phyloP scores from a whole-genome alignment of 2,888 invertebrate genomes.

The Cheilosia soror region DNA sequence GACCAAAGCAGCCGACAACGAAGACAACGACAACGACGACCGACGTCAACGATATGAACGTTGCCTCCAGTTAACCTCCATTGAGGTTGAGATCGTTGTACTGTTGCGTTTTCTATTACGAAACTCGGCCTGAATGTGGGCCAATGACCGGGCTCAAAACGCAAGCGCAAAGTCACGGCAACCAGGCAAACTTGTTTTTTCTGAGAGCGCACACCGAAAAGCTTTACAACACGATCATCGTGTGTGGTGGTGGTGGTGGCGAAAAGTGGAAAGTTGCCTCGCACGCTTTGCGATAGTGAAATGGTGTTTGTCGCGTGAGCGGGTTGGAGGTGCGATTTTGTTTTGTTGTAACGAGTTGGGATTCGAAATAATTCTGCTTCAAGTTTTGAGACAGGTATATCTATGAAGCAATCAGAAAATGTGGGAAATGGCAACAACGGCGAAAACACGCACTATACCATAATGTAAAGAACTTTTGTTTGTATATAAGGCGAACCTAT shows the following conservation, averaged over 20 bases:
- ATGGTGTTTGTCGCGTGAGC: constrained; percentile 59
- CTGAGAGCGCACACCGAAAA: constrained; percentile 56
- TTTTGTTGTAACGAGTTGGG: not conserved
- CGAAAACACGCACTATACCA: not conserved
- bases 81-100: constrained; percentile 78
- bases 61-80: constrained; percentile 76
- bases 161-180: constrained; percentile 75
- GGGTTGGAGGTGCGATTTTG: constrained; percentile 53
- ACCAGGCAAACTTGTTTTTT: constrained; percentile 66
- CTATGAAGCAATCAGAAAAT: constrained; percentile 30
- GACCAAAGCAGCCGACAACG: constrained; percentile 53
- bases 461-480: constrained; percentile 19
- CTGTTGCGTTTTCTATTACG: constrained; percentile 79
- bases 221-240: constrained; percentile 36
- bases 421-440: constrained; percentile 39
- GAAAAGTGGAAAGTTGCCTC: constrained; percentile 74
- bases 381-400: not conserved
- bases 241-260: constrained; percentile 44
- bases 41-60: constrained; percentile 51
- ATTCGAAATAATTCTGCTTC: not conserved
- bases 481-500: no score
- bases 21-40: constrained; percentile 35
- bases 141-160: constrained; percentile 77
- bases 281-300: constrained; percentile 55
- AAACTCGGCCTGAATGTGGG: constrained; percentile 78